Evolutionary conservation across 2,113 vertebrate species (phyloP).

Genomic region (Clarias gariepinus): DNA sequence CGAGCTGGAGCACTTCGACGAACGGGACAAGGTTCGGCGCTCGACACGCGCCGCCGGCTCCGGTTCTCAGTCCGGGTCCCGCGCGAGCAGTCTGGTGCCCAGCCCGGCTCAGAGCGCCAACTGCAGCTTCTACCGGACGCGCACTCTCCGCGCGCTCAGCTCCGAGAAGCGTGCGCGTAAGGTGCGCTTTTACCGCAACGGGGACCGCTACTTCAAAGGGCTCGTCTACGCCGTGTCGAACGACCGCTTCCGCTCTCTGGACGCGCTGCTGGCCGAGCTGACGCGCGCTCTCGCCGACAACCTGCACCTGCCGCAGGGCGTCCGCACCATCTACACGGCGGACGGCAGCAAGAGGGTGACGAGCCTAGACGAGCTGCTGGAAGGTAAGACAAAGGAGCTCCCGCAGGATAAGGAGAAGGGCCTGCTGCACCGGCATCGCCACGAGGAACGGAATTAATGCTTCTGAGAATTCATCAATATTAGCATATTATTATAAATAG

Average conservation of each 20-base stretch:
- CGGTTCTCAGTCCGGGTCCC: constrained; percentile 73
- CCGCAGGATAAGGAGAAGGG: too few species aligned
- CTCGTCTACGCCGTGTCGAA: constrained; percentile 90
- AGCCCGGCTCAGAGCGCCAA: constrained; percentile 97
- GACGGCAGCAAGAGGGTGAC: constrained; percentile 87
- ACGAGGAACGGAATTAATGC: background rate
- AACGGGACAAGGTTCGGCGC: constrained; percentile 85
- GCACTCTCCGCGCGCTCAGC: constrained; percentile 95
- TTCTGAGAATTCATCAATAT: background rate
- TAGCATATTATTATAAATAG: background rate
- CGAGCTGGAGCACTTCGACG: constrained; percentile 95
- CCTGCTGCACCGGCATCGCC: background rate
- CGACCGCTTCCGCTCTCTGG: constrained; percentile 90
- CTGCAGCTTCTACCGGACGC: constrained; percentile 97
- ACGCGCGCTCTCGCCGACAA: constrained; percentile 90
- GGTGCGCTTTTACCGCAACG: constrained; percentile 95
- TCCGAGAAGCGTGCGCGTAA: constrained; percentile 95
- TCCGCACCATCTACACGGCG: constrained; percentile 89
- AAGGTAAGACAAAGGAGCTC: constrained; percentile 77
- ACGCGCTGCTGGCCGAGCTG: constrained; percentile 89
- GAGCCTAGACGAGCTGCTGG: constrained; percentile 90
- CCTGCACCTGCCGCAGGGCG: constrained; percentile 92
- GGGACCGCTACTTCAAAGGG: constrained; percentile 96
- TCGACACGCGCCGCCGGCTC: constrained; percentile 69
- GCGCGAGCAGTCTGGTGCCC: constrained; percentile 90